Percentiles rank a stretch among this genome's conserved stretches.
phyloP scores from a whole-genome alignment of 2,797 vertebrate genomes.

The Hephaestus fuliginosus region DNA sequence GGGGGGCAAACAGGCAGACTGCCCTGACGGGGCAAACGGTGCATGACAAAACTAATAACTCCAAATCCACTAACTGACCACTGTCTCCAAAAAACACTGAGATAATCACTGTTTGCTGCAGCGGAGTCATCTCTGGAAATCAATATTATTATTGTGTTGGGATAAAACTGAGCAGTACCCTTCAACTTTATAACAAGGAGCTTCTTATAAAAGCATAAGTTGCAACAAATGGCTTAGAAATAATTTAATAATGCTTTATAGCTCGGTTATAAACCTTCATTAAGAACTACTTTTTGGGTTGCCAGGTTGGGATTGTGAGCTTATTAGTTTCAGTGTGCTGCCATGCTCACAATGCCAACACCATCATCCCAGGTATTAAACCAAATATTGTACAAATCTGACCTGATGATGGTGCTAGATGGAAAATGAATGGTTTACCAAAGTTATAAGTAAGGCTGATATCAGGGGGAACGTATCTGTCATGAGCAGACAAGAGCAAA shows the following conservation, averaged over 20 bases:
- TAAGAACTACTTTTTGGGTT: background rate
- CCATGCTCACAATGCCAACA: no score
- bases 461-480: background rate
- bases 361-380: background rate
- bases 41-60: slow-evolving; percentile 49
- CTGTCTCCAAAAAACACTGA: slow-evolving; percentile 26
- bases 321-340: no score
- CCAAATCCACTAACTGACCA: slow-evolving; percentile 2
- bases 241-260: background rate
- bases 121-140: background rate
- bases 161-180: no score
- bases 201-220: background rate
- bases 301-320: background rate
- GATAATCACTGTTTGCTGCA: slow-evolving; percentile 11
- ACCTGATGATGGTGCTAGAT: background rate
- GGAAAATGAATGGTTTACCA: background rate
- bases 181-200: background rate
- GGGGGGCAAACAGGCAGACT: slow-evolving; percentile 42
- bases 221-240: background rate
- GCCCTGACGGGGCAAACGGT: slow-evolving; percentile 44
- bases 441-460: background rate
- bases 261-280: background rate
- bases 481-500: background rate
- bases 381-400: background rate
- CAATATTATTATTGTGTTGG: background rate